Conservation (phyloP, 2,888 invertebrate species). For the Macroteleia sp. region DNA sequence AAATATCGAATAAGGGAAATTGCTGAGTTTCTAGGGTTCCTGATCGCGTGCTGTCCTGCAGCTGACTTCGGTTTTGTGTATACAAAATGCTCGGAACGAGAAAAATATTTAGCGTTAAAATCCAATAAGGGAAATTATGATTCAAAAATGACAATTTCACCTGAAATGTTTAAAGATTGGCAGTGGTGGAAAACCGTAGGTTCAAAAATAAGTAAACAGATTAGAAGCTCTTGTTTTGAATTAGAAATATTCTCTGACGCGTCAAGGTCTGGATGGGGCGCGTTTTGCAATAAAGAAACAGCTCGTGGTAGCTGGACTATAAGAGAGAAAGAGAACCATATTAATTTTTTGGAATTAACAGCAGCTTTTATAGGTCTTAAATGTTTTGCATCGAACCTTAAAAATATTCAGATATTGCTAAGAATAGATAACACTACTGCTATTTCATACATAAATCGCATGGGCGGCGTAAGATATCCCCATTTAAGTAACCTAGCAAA, state of each 20-base stretch:
- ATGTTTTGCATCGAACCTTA: conserved; percentile 44
- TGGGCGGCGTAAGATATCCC: conserved; percentile 39
- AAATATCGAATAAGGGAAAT: conserved; percentile 32
- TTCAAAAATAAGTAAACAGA: conserved; percentile 1
- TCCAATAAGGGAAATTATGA: conserved; percentile 8
- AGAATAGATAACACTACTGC: conserved; percentile 63
- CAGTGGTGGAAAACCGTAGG: conserved; percentile 39
- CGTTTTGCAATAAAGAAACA: conserved; percentile 13
- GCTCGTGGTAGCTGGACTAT: conserved; percentile 45
- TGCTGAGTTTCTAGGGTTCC: conserved; percentile 36
- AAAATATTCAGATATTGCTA: conserved; percentile 42
- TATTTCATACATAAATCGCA: conserved; percentile 43
- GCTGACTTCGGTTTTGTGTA: conserved; percentile 50
- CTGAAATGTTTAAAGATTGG: conserved; percentile 25
- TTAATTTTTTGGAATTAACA: conserved; percentile 59
- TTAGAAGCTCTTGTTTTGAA: conserved; percentile 19
- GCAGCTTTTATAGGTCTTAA: conserved; percentile 53
- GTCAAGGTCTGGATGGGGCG: conserved; percentile 50
- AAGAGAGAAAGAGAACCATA: conserved; percentile 24
- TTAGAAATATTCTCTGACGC: conserved; percentile 57
- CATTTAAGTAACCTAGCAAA: conserved; percentile 38
- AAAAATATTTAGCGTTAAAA: conserved; percentile 20
- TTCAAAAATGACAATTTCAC: conserved; percentile 8
- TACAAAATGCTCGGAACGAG: conserved; percentile 13
- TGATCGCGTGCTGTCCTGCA: conserved; percentile 44